Percentiles rank a stretch among this genome's conserved stretches.
Conservation (phyloP, 1,140 invertebrate species). For the Daktulosphaira vitifoliae region DNA sequence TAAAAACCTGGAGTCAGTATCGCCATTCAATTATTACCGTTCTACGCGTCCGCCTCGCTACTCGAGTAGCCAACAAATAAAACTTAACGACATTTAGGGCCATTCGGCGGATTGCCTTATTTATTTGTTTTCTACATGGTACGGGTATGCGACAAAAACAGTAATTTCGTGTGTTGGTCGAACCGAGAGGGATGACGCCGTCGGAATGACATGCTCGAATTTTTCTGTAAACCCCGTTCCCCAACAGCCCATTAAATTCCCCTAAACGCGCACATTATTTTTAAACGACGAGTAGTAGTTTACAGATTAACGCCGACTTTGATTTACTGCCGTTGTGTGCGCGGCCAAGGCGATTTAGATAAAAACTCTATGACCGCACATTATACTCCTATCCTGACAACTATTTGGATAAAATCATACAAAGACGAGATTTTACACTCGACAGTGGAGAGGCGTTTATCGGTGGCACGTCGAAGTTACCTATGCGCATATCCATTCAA, state of each 20-base stretch:
- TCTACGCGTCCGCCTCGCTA: neutral
- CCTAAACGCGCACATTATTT: constrained; percentile 7
- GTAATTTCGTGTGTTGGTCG: neutral
- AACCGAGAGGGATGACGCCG: neutral
- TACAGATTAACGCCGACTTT: neutral
- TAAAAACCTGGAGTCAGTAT: too few relatives aligned
- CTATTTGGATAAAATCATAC: neutral
- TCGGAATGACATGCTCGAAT: constrained; percentile 7
- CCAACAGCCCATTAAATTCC: constrained; percentile 9
- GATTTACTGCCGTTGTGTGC: neutral
- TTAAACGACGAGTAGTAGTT: constrained; percentile 1
- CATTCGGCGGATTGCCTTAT: neutral
- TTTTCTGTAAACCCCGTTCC: neutral
- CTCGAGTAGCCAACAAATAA: neutral
- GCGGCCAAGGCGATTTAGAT: neutral
- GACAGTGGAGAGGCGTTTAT: neutral
- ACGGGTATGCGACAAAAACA: neutral
- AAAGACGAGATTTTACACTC: neutral
- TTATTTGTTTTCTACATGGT: neutral
- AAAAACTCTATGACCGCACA: too few relatives aligned
- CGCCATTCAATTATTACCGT: too few relatives aligned
- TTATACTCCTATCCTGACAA: too few relatives aligned
- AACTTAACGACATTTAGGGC: neutral
- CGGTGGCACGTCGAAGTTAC: too few relatives aligned
- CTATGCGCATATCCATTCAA: too few relatives aligned